Evolutionary conservation across 2,113 vertebrate genomes (phyloP).

Genomic region (Amphiprion ocellaris): DNA sequence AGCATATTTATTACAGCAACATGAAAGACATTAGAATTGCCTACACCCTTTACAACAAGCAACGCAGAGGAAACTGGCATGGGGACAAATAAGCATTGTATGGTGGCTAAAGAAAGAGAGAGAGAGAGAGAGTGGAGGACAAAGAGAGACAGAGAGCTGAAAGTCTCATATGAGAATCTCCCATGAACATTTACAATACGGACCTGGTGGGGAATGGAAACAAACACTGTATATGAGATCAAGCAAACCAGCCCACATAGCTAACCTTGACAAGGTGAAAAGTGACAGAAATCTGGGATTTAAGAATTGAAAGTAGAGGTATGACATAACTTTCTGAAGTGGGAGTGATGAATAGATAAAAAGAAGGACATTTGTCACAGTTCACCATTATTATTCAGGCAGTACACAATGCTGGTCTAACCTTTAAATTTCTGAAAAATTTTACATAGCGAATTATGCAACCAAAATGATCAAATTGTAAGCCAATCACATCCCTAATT

Average conservation of each 20-base stretch:
- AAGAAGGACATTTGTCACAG: conserved; percentile 16
- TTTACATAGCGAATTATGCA: conserved; percentile 20
- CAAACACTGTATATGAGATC: conserved; percentile 52
- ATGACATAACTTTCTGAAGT: conserved; percentile 16
- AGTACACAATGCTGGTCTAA: conserved; percentile 5
- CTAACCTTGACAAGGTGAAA: conserved; percentile 43
- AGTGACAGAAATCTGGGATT: conserved; percentile 45
- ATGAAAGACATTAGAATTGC: conserved; percentile 83
- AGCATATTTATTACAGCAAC: conserved; percentile 88
- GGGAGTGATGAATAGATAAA: conserved; percentile 27
- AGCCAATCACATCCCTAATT: conserved; percentile 22
- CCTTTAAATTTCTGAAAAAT: conserved; percentile 9
- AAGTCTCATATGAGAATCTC: conserved; percentile 55
- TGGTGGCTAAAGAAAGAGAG: conserved; percentile 69
- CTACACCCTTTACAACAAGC: conserved; percentile 83
- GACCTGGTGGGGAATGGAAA: conserved; percentile 53
- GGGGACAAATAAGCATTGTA: conserved; percentile 68
- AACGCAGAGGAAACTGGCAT: conserved; percentile 77
- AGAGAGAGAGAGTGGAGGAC: conserved; percentile 19
- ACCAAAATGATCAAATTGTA: conserved; percentile 11
- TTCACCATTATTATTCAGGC: conserved; percentile 3
- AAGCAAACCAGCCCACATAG: conserved; percentile 50
- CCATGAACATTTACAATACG: conserved; percentile 67
- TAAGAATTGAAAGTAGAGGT: conserved; percentile 10
- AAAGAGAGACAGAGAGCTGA: conserved; percentile 36